Conservation (phyloP, 2,797 vertebrate genomes). For the Erethizon dorsatum region DNA sequence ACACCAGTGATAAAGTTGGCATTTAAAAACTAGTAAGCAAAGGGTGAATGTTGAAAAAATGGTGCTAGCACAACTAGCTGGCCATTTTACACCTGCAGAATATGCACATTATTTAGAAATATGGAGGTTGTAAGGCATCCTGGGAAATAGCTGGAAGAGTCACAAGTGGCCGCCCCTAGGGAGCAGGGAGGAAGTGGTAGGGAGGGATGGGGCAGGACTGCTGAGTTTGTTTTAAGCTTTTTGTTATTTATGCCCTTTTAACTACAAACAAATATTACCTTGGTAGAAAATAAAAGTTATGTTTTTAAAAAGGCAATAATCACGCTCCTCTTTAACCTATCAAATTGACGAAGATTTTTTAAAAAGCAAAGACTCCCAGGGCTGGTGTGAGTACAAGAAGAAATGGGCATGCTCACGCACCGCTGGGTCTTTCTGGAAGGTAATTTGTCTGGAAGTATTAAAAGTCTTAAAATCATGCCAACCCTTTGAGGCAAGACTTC, state of each 20-base stretch:
- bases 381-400: background rate
- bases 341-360: conserved; percentile 1
- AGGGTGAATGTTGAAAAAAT: background rate
- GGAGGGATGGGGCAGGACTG: background rate
- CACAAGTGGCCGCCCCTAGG: background rate
- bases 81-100: background rate
- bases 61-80: background rate
- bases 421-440: background rate
- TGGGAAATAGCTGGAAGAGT: background rate
- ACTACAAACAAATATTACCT: background rate
- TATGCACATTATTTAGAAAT: background rate
- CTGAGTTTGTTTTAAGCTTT: background rate
- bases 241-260: background rate
- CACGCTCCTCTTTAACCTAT: conserved; percentile 36
- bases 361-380: background rate
- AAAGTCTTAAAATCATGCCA: conserved; percentile 65
- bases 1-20: background rate
- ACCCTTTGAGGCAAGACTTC: conserved; percentile 53
- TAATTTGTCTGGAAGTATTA: conserved; percentile 19
- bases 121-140: fast-evolving
- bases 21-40: conserved; percentile 10
- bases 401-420: conserved; percentile 1
- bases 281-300: conserved; percentile 28
- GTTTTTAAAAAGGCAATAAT: background rate
- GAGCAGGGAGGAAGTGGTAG: background rate